Evolutionary conservation across 2,113 vertebrate species (phyloP), one percentile per base, ranked within the genome.

Genomic region (Dunckerocampus dactyliophorus): DNA sequence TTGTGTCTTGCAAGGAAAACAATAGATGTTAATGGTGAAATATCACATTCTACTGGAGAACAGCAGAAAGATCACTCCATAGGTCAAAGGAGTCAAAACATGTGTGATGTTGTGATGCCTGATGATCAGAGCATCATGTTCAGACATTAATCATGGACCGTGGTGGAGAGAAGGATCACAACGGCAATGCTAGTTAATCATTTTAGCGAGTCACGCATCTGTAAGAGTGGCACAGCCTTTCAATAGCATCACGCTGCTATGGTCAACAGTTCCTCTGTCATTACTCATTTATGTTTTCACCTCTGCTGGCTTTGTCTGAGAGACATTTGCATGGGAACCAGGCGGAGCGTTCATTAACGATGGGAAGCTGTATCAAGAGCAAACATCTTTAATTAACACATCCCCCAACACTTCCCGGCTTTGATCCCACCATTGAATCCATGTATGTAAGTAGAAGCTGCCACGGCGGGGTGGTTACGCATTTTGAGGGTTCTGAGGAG

Each of bases 341-440:
- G 87, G 82, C 85, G 39, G 67, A 80, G 68, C 66, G 67, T 82
- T 86, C 85, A 81, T 85, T 90, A 89, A 82, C 56, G 75, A 76
- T 65, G 58, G 74, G 82, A 81, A 71, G 76, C 79, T 59, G 65
- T 88, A 89, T 92, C 90, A 70, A 71, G 80, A 82, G 85, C 85
- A 85, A 91, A 85, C 88, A 91, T 91, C 89, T 91, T 88, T 90
- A 91, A 92, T 92, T 91, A 92, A 85, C 88, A 87, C 85, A 70
- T 82, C 81, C 37, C 79, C 63, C 75, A 70, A 69, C 82, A 82
- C 71, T 84, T 85, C 82, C 80, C 77, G 71, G 69, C 81, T 87
- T 85, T 88, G 84, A 90, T 89, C 82, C 76, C 52, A 39, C 22
- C 31, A 46, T 77, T 79, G 75, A 75, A 88, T 84, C 87, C 61